Base-by-base conservation (phyloP, 2,888 invertebrate species). In the Entomobrya proxima region DNA sequence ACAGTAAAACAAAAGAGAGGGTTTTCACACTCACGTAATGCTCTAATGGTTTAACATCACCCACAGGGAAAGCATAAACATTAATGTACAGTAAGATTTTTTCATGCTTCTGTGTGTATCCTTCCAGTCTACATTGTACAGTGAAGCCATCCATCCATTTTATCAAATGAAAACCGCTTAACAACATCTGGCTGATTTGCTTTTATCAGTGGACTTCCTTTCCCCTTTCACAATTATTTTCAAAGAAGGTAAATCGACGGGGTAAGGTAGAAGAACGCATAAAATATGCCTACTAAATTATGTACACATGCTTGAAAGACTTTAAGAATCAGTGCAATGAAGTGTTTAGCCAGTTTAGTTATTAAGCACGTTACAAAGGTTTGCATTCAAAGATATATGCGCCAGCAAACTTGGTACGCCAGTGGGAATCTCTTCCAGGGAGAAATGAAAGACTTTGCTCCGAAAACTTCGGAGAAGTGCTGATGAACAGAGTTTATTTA, bases 21-120 rank as follows among this genome's bases (percentile, higher is more conserved):
- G 44, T 69, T 55, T 80, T 80, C 80, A 40, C 80, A 72, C 80
- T 69, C 80, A 80, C 69, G 72, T 72, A 72, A 27, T 55, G 55
- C 27, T 80, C 55, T 80, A 80, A 80, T 80, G 80, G 64, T n/a
- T 64, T 32, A 35, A 24, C 78, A 61, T 30, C 11, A 67, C 1
- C 27, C 58, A 27, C 6, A 58, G 58, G 30, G 24, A 58, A 24
- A 58, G 27, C 30, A n/a, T n/a, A n/a, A n/a, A n/a, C n/a, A n/a
- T n/a, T n/a, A n/a, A n/a, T 13, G 30, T 27, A 30, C n/a, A 18
- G 52, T 52, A 21, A 52, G 21, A n/a, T n/a, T n/a, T n/a, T n/a
- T n/a, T n/a, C n/a, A n/a, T n/a, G n/a, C n/a, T n/a, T n/a, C n/a
- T n/a, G n/a, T n/a, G n/a, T n/a, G n/a, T n/a, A n/a, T n/a, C n/a